Percentiles rank a stretch among this genome's conserved stretches.
phyloP scores from a whole-genome alignment of 2,797 vertebrate species.

The Saguinus oedipus region DNA sequence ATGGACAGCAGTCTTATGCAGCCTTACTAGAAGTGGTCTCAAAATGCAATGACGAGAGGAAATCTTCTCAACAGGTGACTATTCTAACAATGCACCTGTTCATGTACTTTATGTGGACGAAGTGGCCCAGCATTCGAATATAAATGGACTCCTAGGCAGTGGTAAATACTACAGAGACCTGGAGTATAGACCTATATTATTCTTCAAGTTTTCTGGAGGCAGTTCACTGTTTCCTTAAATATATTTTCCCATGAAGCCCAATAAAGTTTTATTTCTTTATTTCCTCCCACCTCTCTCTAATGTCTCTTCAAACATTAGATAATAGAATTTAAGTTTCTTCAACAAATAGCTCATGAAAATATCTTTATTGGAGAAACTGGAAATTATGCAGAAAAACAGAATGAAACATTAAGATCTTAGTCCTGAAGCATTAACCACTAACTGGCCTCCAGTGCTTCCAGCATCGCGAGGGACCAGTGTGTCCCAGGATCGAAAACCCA shows the following conservation, averaged over 20 bases:
- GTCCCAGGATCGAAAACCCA: background rate
- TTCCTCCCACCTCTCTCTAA: background rate
- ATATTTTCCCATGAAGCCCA: too few species aligned
- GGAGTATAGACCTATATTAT: background rate
- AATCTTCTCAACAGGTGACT: background rate
- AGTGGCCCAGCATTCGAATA: background rate
- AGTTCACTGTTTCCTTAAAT: background rate
- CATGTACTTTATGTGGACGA: background rate
- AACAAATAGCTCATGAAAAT: background rate
- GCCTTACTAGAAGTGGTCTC: too few species aligned
- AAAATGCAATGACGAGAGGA: background rate
- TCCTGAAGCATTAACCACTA: background rate
- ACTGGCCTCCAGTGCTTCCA: background rate
- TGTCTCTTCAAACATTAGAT: background rate
- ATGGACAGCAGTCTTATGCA: background rate
- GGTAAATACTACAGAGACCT: background rate
- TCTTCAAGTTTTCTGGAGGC: background rate
- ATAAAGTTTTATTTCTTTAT: background rate
- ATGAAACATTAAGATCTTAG: background rate
- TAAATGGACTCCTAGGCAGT: background rate
- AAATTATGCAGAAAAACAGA: background rate
- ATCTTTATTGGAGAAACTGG: background rate
- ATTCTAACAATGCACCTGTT: background rate
- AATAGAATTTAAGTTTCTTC: background rate
- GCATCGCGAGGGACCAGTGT: background rate